Base-by-base conservation (phyloP, 1,140 invertebrate genomes). In the Euwallacea fornicatus region DNA sequence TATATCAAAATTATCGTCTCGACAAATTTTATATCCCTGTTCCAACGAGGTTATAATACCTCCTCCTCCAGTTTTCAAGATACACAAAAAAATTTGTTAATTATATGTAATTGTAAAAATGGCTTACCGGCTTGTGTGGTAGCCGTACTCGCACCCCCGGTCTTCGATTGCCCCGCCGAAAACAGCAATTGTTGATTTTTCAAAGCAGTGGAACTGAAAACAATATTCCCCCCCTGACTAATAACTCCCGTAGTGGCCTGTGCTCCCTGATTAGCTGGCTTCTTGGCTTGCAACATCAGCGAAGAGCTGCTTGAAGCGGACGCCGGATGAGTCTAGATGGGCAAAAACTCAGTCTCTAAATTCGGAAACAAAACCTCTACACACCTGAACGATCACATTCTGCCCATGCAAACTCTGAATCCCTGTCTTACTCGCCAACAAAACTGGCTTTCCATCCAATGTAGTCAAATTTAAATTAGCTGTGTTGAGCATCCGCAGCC, bases 381-480 rank as follows among this genome's bases (percentile, higher is more conserved):
- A 58, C 33, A 64, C 69, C 67, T 82, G 80, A 43, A 81, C 73
- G 42, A 80, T 79, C 10, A 81, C 78, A 66, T 81, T 81, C 55
- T 81, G 79, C 10, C 76, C 78, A 64, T 83, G 83, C 44, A 80
- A 70, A 77, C 75, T 79, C 44, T 80, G 79, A 64, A 47, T 84
- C 75, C 75, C 87, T 82, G 74, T 83, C 83, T 73, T 85, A 67
- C 86, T 87, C 0, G 88, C 86, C 7, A 89, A 77, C 8, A 89
- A 82, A 9, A 89, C 84, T 4, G 87, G 88, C 75, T 90, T 90
- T 0, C 89, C 89, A 15, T 85, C 85, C 2, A 89, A 80, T 65
- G 87, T 86, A 0, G 87, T 81, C 53, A 85, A 73, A 76, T 84
- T 85, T n/a, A 84, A 74, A 65, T 83, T 83, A 8, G 81, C 77